Evolutionary conservation across 2,888 invertebrate species (phyloP).

Genomic region (Eledone cirrhosa): DNA sequence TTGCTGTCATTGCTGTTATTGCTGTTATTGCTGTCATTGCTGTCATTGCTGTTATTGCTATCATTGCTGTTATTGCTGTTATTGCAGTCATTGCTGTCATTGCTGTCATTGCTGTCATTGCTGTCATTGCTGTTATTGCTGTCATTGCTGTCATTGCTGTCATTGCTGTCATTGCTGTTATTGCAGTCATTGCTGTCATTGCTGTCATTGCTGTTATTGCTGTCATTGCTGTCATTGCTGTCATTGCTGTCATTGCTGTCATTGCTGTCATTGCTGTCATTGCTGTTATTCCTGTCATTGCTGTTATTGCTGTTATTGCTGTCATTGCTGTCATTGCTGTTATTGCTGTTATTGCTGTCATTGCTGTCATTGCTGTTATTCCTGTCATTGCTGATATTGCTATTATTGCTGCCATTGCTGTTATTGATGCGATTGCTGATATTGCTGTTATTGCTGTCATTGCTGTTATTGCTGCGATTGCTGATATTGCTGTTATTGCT

Average conservation of each 20-base stretch:
- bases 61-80: too few species aligned
- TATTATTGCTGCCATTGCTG: too few species aligned
- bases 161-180: too few species aligned
- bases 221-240: too few species aligned
- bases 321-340: too few species aligned
- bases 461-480: too few species aligned
- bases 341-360: neutral
- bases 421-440: too few species aligned
- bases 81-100: constrained; percentile 1
- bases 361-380: constrained; percentile 1
- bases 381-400: too few species aligned
- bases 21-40: neutral
- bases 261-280: neutral
- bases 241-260: too few species aligned
- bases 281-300: neutral
- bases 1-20: neutral
- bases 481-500: constrained; percentile 4
- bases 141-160: neutral
- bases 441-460: constrained; percentile 16
- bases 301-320: constrained; percentile 13
- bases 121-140: neutral
- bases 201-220: too few species aligned
- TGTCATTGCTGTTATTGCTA: too few species aligned
- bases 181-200: too few species aligned
- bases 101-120: neutral